Evolutionary conservation across 2,888 invertebrate species (phyloP).

Genomic region (Copidosoma aretas): DNA sequence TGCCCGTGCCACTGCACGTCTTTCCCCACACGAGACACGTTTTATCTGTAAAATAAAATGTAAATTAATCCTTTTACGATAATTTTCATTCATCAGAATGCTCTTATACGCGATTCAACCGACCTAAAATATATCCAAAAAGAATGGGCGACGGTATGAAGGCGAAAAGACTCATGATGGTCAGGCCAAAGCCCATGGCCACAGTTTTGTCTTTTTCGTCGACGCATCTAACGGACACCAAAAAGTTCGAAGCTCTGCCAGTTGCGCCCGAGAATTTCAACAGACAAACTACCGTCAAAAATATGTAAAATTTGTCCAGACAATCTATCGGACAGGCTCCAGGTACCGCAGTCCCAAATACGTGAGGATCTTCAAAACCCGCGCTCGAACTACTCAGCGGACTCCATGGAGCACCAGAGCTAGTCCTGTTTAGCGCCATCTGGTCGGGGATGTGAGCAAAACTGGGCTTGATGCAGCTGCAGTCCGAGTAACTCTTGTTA

Average conservation of each 20-base stretch:
- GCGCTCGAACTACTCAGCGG: too few species aligned
- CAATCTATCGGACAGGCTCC: constrained; percentile 69
- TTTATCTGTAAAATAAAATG: constrained; percentile 62
- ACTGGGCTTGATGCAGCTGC: constrained; percentile 62
- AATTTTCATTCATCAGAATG: constrained; percentile 44
- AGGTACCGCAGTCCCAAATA: constrained; percentile 61
- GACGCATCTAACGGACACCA: constrained; percentile 73
- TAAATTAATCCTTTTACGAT: background rate
- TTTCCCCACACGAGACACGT: constrained; percentile 78
- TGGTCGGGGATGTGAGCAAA: background rate
- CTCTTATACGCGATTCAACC: constrained; percentile 38
- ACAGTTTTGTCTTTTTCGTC: constrained; percentile 77
- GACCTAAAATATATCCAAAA: constrained; percentile 76
- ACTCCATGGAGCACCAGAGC: constrained; percentile 11
- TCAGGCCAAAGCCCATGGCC: constrained; percentile 74
- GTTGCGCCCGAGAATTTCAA: constrained; percentile 70
- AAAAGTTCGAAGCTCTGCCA: constrained; percentile 69
- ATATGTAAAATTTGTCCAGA: constrained; percentile 65
- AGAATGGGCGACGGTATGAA: constrained; percentile 80
- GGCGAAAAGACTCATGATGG: constrained; percentile 73
- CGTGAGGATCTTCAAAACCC: too few species aligned
- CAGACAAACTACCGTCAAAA: constrained; percentile 66
- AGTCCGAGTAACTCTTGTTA: constrained; percentile 61
- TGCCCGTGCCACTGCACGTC: constrained; percentile 73
- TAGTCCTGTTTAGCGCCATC: constrained; percentile 21